Conservation (phyloP, 1,140 invertebrate genomes). For the Bombus superbus region DNA sequence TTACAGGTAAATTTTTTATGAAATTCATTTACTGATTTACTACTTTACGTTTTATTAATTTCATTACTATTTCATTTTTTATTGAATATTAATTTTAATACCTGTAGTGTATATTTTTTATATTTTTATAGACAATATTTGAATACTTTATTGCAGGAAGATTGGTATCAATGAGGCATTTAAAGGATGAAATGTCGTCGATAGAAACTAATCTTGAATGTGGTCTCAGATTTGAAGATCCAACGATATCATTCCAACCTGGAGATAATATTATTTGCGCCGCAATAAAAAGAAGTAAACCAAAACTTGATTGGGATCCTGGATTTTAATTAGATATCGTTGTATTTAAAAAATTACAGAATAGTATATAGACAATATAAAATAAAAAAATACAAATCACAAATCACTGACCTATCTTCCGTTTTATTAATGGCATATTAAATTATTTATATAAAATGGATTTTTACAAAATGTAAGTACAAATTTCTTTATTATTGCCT, state of each 20-base stretch:
- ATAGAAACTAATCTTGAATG: conserved; percentile 95
- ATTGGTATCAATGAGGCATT: conserved; percentile 91
- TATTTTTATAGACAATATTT: conserved; percentile 8
- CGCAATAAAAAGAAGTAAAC: conserved; percentile 85
- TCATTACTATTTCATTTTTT: not conserved
- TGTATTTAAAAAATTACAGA: conserved; percentile 9
- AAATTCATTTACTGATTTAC: not conserved
- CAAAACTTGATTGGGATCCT: conserved; percentile 91
- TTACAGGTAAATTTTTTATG: conserved; percentile 85
- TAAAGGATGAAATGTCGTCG: conserved; percentile 93
- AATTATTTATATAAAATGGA: conserved; percentile 37
- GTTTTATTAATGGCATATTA: conserved; percentile 22
- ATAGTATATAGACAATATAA: conserved; percentile 14
- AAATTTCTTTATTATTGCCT: conserved; percentile 49
- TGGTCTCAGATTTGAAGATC: conserved; percentile 90
- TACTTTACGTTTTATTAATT: not conserved
- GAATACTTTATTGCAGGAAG: conserved; percentile 83
- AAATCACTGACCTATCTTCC: not conserved
- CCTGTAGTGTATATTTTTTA: not conserved
- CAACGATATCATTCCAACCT: conserved; percentile 85
- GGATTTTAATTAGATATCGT: conserved; percentile 85
- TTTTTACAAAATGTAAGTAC: conserved; percentile 54
- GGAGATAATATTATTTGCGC: conserved; percentile 94
- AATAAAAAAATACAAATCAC: conserved; percentile 27
- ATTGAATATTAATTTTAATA: conserved; percentile 27